Evolutionary conservation across 2,113 vertebrate genomes (phyloP), one percentile per base, ranked within the genome.

Genomic region (Paedocypris sp.): DNA sequence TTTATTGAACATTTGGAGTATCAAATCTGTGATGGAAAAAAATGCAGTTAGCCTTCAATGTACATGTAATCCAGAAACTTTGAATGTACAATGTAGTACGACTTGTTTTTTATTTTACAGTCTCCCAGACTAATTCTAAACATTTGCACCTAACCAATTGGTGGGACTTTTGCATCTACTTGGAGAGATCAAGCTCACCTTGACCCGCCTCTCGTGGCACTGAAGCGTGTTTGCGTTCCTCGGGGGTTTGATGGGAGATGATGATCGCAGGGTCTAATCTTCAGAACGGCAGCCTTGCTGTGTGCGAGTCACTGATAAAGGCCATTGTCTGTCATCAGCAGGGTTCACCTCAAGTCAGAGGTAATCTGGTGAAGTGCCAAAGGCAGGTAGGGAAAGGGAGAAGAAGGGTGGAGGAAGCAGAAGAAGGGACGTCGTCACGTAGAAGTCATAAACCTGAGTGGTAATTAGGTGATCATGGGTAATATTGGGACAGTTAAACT

Each of bases 221-320:
- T n/a, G n/a, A n/a, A n/a, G n/a, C n/a, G n/a, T n/a, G n/a, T n/a
- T n/a, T n/a, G n/a, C n/a, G n/a, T n/a, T n/a, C n/a, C n/a, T n/a
- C n/a, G n/a, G n/a, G n/a, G 76, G 74, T 76, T 80, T 76, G 65
- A 57, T 69, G 25, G 13, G 7, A 22, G 32, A 74, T 82, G 77
- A 72, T 75, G 75, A 79, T 82, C 79, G 74, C 61, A 67, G 68
- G 64, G 20, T 73, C 75, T 85, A 80, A 82, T 85, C 82, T 82
- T 82, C 74, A 83, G 80, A 29, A 83, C 68, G 73, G 75, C 73
- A 83, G 79, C 77, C 80, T 79, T 73, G 74, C 72, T 69, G 78
- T 81, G 76, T 82, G 80, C 77, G 79, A 83, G 79, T 81, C 79
- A 80, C 78, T 84, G 82, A 84, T 84, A 84, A 86, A 83, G 74